A percentile compares a stretch with the other conserved stretches of the same genome.
Conservation (phyloP, 2,113 vertebrate species). For the Pluvianellus socialis region DNA sequence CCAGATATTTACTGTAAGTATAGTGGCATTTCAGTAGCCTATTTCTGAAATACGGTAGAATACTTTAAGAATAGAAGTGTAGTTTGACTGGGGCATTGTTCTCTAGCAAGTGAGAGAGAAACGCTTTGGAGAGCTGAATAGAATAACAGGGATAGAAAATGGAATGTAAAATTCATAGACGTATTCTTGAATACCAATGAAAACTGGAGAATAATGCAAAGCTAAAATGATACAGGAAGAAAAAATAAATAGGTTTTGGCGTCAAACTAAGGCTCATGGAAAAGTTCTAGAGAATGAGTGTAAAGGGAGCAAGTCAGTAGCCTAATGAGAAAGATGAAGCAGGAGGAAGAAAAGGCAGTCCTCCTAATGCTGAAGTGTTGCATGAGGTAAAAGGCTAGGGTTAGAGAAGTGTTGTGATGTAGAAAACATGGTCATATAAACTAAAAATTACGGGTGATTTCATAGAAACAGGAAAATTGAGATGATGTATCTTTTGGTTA, state of each 20-base stretch:
- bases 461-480: background rate
- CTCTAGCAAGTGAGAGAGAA: constrained; percentile 29
- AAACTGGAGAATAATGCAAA: constrained; percentile 23
- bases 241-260: constrained; percentile 25
- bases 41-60: constrained; percentile 43
- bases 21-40: constrained; percentile 43
- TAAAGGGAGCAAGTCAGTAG: background rate
- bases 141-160: constrained; percentile 27
- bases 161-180: constrained; percentile 36
- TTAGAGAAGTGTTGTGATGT: background rate
- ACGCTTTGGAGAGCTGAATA: constrained; percentile 41
- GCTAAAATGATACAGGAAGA: constrained; percentile 15
- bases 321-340: background rate
- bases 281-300: constrained; percentile 6
- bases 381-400: background rate
- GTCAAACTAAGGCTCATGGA: constrained; percentile 4
- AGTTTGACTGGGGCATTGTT: constrained; percentile 56
- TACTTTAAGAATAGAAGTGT: constrained; percentile 49
- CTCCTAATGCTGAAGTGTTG: background rate
- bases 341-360: background rate
- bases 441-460: background rate
- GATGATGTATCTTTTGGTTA: background rate
- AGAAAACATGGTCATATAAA: background rate
- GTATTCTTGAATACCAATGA: constrained; percentile 44
- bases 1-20: constrained; percentile 38